Evolutionary conservation across 2,888 invertebrate genomes (phyloP), one percentile per base, ranked within the genome.

Genomic region (Amblyjoppa proteus): DNA sequence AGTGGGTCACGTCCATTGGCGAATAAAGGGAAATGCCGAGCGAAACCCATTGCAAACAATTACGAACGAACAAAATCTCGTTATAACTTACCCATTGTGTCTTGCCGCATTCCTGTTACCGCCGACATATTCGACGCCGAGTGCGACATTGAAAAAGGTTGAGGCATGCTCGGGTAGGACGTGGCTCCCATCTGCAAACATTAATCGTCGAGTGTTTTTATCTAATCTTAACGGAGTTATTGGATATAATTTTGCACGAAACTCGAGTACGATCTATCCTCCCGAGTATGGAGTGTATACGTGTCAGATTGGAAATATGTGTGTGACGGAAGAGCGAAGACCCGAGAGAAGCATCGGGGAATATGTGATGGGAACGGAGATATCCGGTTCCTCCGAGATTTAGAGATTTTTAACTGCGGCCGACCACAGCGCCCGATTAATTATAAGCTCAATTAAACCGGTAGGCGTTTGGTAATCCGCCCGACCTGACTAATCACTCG

Each of bases 121-220:
- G 98, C 97, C 88, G 97, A 97, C 98, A 98, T 98, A 94, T 98
- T 98, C 91, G 98, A 97, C 85, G 96, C 95, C 81, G 97, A 96
- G 94, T 98, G 98, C 70, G 98, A 96, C 98, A 99, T 98, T 86
- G 98, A 97, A 95, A 99, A 99, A 70, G 98, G 98, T 94, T 99
- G 99, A 31, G 97, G 97, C 98, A 99, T 98, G 88, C 97, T 96
- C 74, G 98, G 98, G 94, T 98, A 98, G 71, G 98, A 97, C 92
- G 98, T 97, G 69, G 98, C 97, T 82, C 97, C 97, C 99, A 99
- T 99, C 96, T 99, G 97, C 64, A 96, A 96, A 4, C 9, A 74
- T 1, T 25, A 69, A 64, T 64, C 28, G 28, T 58, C 13, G 3
- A 4, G 11, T 58, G 25, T 28, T 58, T 58, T 56, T 11, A 56